These are phyloP conservation scores for Halocynthia roretzi DNA, from an alignment of 23 tunicate species.

Conservation along the genomic window DNA sequence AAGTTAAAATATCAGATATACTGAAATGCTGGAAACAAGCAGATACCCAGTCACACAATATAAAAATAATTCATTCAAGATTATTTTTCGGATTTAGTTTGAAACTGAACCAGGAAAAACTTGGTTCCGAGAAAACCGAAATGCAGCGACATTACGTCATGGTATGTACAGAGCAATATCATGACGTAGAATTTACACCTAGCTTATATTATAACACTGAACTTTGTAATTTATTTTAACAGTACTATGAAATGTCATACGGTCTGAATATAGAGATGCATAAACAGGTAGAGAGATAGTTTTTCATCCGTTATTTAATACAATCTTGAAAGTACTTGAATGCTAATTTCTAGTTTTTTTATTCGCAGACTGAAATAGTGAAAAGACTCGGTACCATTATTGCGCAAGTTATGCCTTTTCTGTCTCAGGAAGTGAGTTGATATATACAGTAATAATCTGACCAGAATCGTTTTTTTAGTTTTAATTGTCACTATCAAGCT, in stretches of 20 bases:
- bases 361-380: constrained; percentile 74
- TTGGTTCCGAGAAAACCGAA: constrained; percentile 89
- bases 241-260: constrained; percentile 95
- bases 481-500: neutral
- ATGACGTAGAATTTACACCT: no score
- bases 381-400: constrained; percentile 71
- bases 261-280: constrained; percentile 94
- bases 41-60: no score
- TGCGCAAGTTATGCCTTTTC: constrained; percentile 60
- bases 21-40: no score
- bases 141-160: constrained; percentile 98
- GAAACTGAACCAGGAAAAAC: constrained; percentile 84
- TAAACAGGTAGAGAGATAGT: constrained; percentile 54
- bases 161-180: constrained; percentile 19
- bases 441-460: no score
- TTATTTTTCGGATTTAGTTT: constrained; percentile 27
- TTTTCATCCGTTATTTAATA: neutral
- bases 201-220: no score
- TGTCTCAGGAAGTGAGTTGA: constrained; percentile 63
- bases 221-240: constrained; percentile 7
- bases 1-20: no score
- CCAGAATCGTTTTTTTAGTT: neutral
- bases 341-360: neutral
- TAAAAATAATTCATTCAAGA: no score
- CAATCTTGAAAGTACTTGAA: neutral